phyloP scores from a whole-genome alignment of 2,797 vertebrate species.

The Carcharodon carcharias region DNA sequence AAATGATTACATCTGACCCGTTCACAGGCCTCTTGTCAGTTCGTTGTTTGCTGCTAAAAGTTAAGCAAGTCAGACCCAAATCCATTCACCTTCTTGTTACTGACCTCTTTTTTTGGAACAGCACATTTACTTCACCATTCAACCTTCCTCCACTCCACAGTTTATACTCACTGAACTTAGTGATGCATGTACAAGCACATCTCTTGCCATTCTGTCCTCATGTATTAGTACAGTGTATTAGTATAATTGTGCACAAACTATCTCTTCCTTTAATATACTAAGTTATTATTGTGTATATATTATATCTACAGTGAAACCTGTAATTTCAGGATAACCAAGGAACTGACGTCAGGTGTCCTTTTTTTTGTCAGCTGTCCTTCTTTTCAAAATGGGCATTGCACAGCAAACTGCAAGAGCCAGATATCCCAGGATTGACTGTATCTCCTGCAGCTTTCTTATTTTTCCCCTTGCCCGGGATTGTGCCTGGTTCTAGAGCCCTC shows the following conservation, averaged over 20 bases:
- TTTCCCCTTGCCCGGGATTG: too few species aligned
- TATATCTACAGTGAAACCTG: too few species aligned
- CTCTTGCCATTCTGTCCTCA: background rate
- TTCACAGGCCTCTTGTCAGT: background rate
- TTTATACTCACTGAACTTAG: background rate
- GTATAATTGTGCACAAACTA: background rate
- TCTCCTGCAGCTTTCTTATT: too few species aligned
- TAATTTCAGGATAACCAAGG: too few species aligned
- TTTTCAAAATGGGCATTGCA: background rate
- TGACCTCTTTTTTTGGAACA: background rate
- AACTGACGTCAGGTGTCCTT: too few species aligned
- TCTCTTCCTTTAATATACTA: too few species aligned
- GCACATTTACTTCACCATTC: background rate
- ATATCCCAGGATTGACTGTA: too few species aligned
- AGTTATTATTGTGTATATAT: too few species aligned
- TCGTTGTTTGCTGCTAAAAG: background rate
- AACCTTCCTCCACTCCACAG: background rate
- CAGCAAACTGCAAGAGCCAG: too few species aligned
- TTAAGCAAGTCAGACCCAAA: background rate
- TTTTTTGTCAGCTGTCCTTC: background rate
- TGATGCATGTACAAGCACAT: background rate
- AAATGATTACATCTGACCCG: too few species aligned
- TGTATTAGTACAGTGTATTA: background rate
- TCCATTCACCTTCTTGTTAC: background rate
- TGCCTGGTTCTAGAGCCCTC: too few species aligned